These are phyloP conservation scores for Mythimna impura DNA, from an alignment of 2,888 invertebrate species.

Conservation along the genomic window DNA sequence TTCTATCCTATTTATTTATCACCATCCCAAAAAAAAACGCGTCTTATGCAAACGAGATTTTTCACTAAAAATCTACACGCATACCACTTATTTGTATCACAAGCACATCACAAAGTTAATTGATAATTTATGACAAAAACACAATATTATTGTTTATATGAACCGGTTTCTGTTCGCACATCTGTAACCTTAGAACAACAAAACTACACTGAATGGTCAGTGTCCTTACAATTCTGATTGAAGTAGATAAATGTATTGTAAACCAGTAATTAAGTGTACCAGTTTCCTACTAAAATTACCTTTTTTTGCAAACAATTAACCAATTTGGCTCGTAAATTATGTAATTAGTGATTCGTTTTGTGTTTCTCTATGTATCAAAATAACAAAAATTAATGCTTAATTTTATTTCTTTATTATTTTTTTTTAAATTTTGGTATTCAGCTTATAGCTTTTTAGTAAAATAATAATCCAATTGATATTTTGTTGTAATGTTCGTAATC, in stretches of 20 bases:
- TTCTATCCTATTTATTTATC: too few relatives aligned
- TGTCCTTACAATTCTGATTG: constrained; percentile 19
- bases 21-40: neutral
- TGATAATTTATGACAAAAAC: constrained; percentile 16
- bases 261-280: neutral
- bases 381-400: neutral
- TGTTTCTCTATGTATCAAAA: neutral
- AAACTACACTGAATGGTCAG: constrained; percentile 42
- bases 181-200: constrained; percentile 33
- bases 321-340: neutral
- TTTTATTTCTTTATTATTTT: too few relatives aligned
- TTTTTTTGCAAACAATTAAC: neutral
- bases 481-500: too few relatives aligned
- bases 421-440: neutral
- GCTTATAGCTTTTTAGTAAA: neutral
- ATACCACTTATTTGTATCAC: neutral
- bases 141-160: neutral
- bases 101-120: neutral
- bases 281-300: neutral
- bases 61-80: neutral
- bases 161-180: constrained; percentile 39
- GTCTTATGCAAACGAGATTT: neutral
- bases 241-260: constrained; percentile 12
- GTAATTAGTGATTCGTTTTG: neutral
- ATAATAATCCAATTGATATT: neutral